A percentile compares a stretch with the other conserved stretches of the same genome.
phyloP scores from a whole-genome alignment of 2,888 invertebrate genomes.

The Drosophila prolongata region DNA sequence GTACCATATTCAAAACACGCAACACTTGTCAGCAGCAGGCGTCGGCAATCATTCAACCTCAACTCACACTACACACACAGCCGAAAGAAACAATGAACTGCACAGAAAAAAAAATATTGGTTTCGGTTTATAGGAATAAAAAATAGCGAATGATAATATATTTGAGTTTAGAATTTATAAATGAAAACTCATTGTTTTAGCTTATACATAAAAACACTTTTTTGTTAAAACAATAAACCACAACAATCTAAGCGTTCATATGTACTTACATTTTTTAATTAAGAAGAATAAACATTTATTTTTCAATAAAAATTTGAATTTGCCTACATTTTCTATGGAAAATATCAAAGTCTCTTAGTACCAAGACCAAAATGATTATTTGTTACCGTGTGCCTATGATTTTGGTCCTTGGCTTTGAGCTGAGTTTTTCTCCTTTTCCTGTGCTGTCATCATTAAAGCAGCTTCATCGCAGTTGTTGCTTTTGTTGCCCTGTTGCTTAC shows the following conservation, averaged over 20 bases:
- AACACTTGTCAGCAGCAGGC: constrained; percentile 79
- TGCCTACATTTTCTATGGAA: too few relatives aligned
- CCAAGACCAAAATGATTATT: neutral
- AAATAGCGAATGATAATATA: too few relatives aligned
- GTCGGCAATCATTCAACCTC: constrained; percentile 67
- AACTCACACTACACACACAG: constrained; percentile 22
- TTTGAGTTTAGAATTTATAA: too few relatives aligned
- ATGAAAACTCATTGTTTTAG: too few relatives aligned
- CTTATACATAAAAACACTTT: neutral
- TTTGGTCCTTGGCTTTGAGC: constrained; percentile 37
- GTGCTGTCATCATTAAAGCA: constrained; percentile 38
- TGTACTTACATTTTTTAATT: too few relatives aligned
- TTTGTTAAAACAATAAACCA: neutral
- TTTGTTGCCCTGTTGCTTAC: constrained; percentile 43
- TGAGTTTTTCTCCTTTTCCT: constrained; percentile 20
- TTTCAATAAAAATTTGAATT: too few relatives aligned
- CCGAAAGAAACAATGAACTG: constrained; percentile 53
- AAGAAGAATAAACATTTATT: too few relatives aligned
- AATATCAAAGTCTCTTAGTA: too few relatives aligned
- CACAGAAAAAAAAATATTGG: constrained; percentile 1
- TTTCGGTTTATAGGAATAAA: too few relatives aligned
- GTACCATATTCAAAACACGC: constrained; percentile 74
- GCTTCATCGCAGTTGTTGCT: constrained; percentile 24
- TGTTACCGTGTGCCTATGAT: neutral
- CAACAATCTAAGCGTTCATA: too few relatives aligned